Conservation (phyloP, 2,888 invertebrate genomes). For the Rugalucina vietnamica region DNA sequence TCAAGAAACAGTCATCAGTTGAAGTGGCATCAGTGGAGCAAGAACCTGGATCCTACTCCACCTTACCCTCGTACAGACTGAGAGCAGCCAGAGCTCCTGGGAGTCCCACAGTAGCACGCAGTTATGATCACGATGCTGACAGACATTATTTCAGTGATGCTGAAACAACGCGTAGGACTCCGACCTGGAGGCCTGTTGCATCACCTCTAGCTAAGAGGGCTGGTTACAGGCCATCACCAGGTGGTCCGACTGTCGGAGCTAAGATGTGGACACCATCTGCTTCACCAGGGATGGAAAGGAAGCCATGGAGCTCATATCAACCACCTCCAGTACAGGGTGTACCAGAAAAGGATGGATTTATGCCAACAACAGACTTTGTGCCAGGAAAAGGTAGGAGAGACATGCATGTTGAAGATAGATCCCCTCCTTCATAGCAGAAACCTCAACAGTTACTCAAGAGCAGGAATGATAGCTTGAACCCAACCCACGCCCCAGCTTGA, state of each 20-base stretch:
- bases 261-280: conserved; percentile 36
- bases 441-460: no score
- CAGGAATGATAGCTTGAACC: no score
- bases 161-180: conserved; percentile 50
- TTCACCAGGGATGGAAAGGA: conserved; percentile 32
- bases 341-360: conserved; percentile 17
- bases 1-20: conserved; percentile 52
- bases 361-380: background rate
- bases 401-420: background rate
- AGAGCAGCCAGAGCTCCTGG: conserved; percentile 26
- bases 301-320: background rate
- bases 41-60: conserved; percentile 69
- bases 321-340: background rate
- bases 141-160: conserved; percentile 51
- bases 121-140: conserved; percentile 43
- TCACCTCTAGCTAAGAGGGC: conserved; percentile 34
- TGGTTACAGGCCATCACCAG: conserved; percentile 28
- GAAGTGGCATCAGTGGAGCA: conserved; percentile 39
- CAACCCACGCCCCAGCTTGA: no score
- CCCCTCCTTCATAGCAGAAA: background rate
- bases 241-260: background rate
- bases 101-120: conserved; percentile 37
- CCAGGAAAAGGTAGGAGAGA: background rate
- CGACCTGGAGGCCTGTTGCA: conserved; percentile 49
- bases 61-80: conserved; percentile 64